Base-by-base conservation (phyloP, 2,888 invertebrate genomes). In the Eupeodes luniger region DNA sequence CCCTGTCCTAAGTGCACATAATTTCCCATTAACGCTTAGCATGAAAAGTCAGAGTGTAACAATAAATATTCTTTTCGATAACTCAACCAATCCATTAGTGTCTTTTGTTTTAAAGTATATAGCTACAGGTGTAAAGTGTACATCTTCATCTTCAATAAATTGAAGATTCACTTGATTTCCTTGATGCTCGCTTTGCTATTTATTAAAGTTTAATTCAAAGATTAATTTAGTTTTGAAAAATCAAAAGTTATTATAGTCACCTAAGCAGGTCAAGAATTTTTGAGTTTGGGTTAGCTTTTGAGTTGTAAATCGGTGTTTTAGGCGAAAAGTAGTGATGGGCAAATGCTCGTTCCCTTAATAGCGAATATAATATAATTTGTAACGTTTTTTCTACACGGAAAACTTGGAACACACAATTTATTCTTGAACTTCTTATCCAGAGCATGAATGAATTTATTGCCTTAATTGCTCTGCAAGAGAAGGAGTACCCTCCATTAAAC, bases 31-130 rank as follows among this genome's bases (percentile, higher is more conserved):
- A 84, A 66, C 86, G 72, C 72, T 76, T 19, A 64, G 78, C 84
- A 85, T 77, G 85, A 88, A 85, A 84, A 84, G 81, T 81, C 85
- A 85, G 74, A 84, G 84, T 69, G 78, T 51, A 69, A 64, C 81
- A 19, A 88, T 84, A 88, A 88, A 88, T 84, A 57, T 77, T 78
- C 51, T 62, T 44, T 1, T 14, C 64, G 47, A 66, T 59, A 44
- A 40, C 59, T 67, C 61, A 4, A 34, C 49, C 79, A n/a, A 27
- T 69, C n/a, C 47, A n/a, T 57, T 40, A 40, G 40, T 40, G 40
- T 40, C 40, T 40, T 47, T 49, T n/a, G 27, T 19, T 67, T n/a
- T n/a, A 16, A 49, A n/a, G n/a, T 12, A 12, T 19, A 19, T 16
- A 19, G 11, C 12, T 66, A 12, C 3, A 27, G 40, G 40, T 40